These are phyloP conservation scores for Noctilio leporinus DNA, from an alignment of 2,113 vertebrate species.

Conservation along the genomic window DNA sequence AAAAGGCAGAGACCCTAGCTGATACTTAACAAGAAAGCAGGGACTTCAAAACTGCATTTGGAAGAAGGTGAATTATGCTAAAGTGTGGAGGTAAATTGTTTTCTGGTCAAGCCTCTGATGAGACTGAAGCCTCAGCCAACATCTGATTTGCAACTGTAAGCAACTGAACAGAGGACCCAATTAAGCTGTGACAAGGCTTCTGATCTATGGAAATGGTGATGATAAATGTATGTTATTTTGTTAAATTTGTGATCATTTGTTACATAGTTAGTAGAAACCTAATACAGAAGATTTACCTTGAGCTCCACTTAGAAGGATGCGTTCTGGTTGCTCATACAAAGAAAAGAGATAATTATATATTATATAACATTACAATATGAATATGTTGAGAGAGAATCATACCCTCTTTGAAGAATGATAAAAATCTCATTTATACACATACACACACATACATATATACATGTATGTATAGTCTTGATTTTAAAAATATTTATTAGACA, in stretches of 20 bases:
- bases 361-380: neutral
- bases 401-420: neutral
- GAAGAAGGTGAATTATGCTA: neutral
- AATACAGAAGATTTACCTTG: neutral
- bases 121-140: neutral
- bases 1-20: neutral
- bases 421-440: neutral
- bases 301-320: neutral
- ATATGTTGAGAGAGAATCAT: neutral
- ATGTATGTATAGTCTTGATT: too few species aligned
- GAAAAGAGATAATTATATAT: neutral
- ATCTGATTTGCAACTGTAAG: neutral
- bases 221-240: neutral
- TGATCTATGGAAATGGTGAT: neutral
- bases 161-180: neutral
- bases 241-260: neutral
- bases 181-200: neutral
- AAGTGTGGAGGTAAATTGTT: neutral
- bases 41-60: neutral
- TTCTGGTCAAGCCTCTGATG: neutral
- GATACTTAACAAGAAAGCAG: neutral
- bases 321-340: neutral
- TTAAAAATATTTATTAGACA: neutral
- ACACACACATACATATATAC: too few species aligned
- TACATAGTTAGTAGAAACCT: neutral